Conservation (phyloP, 35 echinoderm and acorn worm genomes). For the Anneissia japonica region DNA sequence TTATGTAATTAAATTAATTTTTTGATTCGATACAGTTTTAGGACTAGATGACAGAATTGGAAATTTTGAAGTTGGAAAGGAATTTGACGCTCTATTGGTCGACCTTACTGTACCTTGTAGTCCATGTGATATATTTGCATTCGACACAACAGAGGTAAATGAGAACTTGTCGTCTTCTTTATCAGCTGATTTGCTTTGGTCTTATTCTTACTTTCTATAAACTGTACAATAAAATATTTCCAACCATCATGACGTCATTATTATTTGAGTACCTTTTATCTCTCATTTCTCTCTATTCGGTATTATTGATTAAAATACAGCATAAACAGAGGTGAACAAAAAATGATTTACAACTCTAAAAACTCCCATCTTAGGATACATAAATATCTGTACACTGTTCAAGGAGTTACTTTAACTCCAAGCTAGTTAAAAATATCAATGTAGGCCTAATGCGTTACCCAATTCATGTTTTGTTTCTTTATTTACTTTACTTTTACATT, state of each 20-base stretch:
- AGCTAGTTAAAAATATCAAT: no score
- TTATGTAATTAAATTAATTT: no score
- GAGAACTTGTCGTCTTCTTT: neutral
- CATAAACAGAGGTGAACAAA: neutral
- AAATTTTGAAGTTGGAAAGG: slow-evolving; percentile 80
- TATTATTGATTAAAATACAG: neutral
- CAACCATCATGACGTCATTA: neutral
- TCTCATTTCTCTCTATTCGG: neutral
- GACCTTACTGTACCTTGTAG: neutral
- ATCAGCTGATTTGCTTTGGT: neutral
- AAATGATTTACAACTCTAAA: no score
- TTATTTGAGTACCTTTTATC: neutral
- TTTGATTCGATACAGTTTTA: slow-evolving; percentile 30
- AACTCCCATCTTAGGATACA: no score
- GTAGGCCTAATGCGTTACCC: no score
- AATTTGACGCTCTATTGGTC: slow-evolving; percentile 72
- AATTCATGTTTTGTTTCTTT: no score
- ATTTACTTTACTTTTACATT: no score
- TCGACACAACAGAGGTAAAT: slow-evolving; percentile 38
- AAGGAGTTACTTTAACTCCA: no score
- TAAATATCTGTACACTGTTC: no score
- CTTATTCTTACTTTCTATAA: neutral
- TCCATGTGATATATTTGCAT: slow-evolving; percentile 46
- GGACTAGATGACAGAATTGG: slow-evolving; percentile 56
- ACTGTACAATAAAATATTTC: neutral